Evolutionary conservation across 1,140 invertebrate species (phyloP), one percentile per base, ranked within the genome.

Genomic region (Copidosoma floridanum): DNA sequence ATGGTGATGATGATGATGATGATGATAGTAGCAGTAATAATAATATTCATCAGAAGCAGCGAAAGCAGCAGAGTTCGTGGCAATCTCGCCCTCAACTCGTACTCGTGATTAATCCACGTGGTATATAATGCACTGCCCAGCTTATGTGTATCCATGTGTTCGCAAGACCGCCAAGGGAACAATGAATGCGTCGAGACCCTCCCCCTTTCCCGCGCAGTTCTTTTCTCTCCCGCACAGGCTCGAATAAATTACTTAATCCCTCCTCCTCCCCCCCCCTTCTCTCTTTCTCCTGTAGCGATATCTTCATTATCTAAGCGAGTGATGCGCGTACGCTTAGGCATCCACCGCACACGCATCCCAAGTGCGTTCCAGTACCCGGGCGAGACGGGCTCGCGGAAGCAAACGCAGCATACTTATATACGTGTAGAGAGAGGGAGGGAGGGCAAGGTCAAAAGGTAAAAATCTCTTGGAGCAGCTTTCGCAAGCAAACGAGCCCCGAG

Each of bases 281-380:
- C n/a, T n/a, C n/a, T n/a, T n/a, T n/a, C n/a, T n/a, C n/a, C n/a
- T n/a, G n/a, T n/a, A n/a, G n/a, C 37, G 56, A 58, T 58, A 58
- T 58, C 56, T 58, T 58, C 56, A 58, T 58, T 58, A 58, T 50
- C 46, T 57, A 56, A 56, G 29, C 53, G 44, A 48, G 55, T 57
- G 46, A 55, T 46, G 41, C 26, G 41, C 53, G 53, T 35, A 46
- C 53, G 53, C 53, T 16, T 46, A 4, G 53, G 53, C 41, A 46
- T 55, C 27, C 41, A 18, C 27, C 14, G n/a, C n/a, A n/a, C n/a
- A n/a, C n/a, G n/a, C n/a, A n/a, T n/a, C n/a, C n/a, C n/a, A n/a
- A 5, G 38, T 8, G n/a, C 3, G 18, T 23, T 37, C n/a, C n/a
- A n/a, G n/a, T n/a, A n/a, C n/a, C n/a, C 35, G 35, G 35, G n/a